Evolutionary conservation across 2,797 vertebrate species (phyloP).

Genomic region (Rhodeus uyekii): DNA sequence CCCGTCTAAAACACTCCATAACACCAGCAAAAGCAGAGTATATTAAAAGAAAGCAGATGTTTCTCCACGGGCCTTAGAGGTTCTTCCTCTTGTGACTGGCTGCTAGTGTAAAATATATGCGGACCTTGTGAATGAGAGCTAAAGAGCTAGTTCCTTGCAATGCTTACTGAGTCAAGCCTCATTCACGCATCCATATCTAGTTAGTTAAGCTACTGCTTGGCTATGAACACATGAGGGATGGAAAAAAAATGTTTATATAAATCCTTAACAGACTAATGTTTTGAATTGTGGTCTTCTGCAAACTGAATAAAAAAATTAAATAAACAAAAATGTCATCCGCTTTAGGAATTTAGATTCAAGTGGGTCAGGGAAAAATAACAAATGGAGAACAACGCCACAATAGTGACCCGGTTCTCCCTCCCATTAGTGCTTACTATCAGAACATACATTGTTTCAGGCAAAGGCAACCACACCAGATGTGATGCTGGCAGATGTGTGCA

Average conservation of each 20-base stretch:
- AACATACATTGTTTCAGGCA: constrained; percentile 26
- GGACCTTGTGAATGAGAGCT: constrained; percentile 1
- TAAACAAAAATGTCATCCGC: too few species aligned
- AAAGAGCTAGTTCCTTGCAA: not conserved
- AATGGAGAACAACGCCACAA: not conserved
- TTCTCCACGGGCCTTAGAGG: not conserved
- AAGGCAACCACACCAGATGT: constrained; percentile 29
- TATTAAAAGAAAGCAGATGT: not conserved
- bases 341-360: not conserved
- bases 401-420: constrained; percentile 20
- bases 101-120: not conserved
- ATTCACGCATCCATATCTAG: not conserved
- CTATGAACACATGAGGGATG: not conserved
- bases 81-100: not conserved
- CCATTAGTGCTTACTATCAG: not conserved
- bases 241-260: not conserved
- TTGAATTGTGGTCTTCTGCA: not conserved
- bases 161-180: not conserved
- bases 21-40: not conserved
- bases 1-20: not conserved
- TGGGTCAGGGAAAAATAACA: not conserved
- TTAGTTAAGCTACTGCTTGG: not conserved
- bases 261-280: not conserved
- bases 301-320: not conserved
- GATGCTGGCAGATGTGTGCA: constrained; percentile 37